Conservation (phyloP, 1,140 invertebrate species). For the Leptinotarsa texana region DNA sequence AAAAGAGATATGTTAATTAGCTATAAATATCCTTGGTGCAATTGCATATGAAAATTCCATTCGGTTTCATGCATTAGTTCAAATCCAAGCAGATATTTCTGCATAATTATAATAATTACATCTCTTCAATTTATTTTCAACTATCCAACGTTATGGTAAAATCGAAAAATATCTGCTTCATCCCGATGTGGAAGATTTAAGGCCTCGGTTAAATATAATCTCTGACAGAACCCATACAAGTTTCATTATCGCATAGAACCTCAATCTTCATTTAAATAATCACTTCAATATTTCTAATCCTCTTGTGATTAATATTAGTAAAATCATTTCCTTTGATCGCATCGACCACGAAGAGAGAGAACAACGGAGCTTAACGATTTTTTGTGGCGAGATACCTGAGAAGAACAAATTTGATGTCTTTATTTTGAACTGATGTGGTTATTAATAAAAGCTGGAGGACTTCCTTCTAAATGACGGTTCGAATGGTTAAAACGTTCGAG, state of each 20-base stretch:
- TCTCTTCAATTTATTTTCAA: slow-evolving; percentile 25
- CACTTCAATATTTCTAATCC: slow-evolving; percentile 39
- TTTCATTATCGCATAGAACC: slow-evolving; percentile 36
- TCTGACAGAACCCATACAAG: slow-evolving; percentile 34
- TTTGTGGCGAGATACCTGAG: slow-evolving; percentile 27
- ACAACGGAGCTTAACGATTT: slow-evolving; percentile 25
- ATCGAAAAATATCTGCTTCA: slow-evolving; percentile 17
- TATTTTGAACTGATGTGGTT: slow-evolving; percentile 24
- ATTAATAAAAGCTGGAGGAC: slow-evolving; percentile 23
- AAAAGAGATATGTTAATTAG: slow-evolving; percentile 27
- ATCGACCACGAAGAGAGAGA: slow-evolving; percentile 22
- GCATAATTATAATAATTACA: slow-evolving; percentile 25
- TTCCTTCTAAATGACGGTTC: slow-evolving; percentile 24
- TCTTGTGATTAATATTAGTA: slow-evolving; percentile 29
- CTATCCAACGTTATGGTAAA: slow-evolving; percentile 28
- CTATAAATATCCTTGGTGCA: slow-evolving; percentile 26
- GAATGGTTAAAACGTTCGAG: slow-evolving; percentile 9
- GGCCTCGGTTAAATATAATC: slow-evolving; percentile 32
- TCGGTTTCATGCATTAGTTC: slow-evolving; percentile 3
- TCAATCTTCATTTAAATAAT: slow-evolving; percentile 46
- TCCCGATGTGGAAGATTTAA: slow-evolving; percentile 28
- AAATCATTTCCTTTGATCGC: slow-evolving; percentile 30
- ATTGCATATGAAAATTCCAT: slow-evolving; percentile 24
- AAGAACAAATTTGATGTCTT: slow-evolving; percentile 32
- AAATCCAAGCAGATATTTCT: neutral